These are phyloP conservation scores for Ictalurus furcatus DNA, from an alignment of 2,113 vertebrate species.

Conservation along the genomic window DNA sequence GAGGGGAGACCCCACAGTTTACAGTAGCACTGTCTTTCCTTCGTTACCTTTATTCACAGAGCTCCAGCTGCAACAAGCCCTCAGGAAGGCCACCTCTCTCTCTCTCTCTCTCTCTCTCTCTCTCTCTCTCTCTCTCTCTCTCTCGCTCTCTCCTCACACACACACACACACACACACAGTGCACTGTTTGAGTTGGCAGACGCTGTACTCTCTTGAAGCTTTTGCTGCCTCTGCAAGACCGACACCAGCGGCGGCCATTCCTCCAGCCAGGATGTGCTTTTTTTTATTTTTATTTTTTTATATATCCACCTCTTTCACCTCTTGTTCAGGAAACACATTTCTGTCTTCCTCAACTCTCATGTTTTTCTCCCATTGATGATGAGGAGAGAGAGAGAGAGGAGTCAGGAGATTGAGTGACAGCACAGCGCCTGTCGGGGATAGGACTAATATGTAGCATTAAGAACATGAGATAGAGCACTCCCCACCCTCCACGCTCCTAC, in stretches of 20 bases:
- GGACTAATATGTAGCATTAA: conserved; percentile 73
- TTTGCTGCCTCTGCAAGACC: conserved; percentile 96
- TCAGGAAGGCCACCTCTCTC: conserved; percentile 87
- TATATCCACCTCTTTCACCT: conserved; percentile 84
- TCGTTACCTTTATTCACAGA: conserved; percentile 86
- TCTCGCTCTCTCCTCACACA: conserved; percentile 69
- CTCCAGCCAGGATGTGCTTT: conserved; percentile 90
- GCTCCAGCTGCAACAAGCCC: conserved; percentile 92
- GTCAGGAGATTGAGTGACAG: conserved; percentile 76
- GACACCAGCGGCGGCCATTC: conserved; percentile 75
- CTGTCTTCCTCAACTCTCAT: conserved; percentile 73
- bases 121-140: too few species aligned
- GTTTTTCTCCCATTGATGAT: conserved; percentile 51
- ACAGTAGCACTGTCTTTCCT: conserved; percentile 88
- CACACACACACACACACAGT: conserved; percentile 75
- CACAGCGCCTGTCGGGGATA: conserved; percentile 78
- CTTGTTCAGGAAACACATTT: conserved; percentile 98
- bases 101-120: conserved; percentile 59
- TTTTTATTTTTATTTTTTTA: conserved; percentile 83
- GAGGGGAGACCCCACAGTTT: conserved; percentile 71
- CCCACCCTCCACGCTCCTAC: conserved; percentile 14
- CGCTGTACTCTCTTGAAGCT: conserved; percentile 82
- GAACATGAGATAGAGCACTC: conserved; percentile 33
- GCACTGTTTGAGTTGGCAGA: conserved; percentile 84
- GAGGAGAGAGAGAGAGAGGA: conserved; percentile 31